A percentile compares a stretch with the other conserved stretches of the same genome.
phyloP scores from a whole-genome alignment of 2,113 vertebrate genomes.

The Syrmaticus mikado region DNA sequence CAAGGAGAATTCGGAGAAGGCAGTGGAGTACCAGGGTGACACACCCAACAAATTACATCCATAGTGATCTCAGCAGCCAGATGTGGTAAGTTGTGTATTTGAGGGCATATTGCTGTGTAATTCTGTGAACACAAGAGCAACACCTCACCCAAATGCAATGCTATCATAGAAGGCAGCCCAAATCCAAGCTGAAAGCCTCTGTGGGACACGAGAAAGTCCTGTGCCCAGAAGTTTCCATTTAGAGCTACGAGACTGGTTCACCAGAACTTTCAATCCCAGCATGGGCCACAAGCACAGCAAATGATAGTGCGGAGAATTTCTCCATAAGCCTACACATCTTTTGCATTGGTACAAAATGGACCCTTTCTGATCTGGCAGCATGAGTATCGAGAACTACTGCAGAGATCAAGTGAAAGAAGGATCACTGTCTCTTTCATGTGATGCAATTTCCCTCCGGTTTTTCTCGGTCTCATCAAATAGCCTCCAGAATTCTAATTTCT shows the following conservation, averaged over 20 bases:
- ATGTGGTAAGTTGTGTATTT: not conserved
- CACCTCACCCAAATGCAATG: not conserved
- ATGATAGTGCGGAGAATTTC: not conserved
- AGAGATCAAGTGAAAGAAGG: not conserved
- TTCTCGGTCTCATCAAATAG: not conserved
- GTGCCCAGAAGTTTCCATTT: not conserved
- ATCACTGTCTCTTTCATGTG: not conserved
- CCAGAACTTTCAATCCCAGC: not conserved
- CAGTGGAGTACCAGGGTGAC: rapidly evolving
- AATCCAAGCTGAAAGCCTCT: not conserved
- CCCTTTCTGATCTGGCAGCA: not conserved
- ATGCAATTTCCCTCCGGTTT: not conserved
- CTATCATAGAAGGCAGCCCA: not conserved
- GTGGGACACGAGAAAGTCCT: rapidly evolving
- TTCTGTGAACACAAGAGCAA: rapidly evolving
- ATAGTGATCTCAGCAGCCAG: not conserved
- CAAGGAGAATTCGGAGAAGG: not conserved
- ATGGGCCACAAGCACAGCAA: not conserved
- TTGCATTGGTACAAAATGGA: not conserved
- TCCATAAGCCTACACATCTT: not conserved
- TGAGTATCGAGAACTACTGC: not conserved
- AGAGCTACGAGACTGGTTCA: rapidly evolving
- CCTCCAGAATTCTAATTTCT: slow-evolving; percentile 23
- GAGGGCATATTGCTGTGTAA: not conserved
- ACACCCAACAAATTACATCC: not conserved